Base-by-base conservation (phyloP, 2,888 invertebrate genomes). In the Onthophagus sagittarius region DNA sequence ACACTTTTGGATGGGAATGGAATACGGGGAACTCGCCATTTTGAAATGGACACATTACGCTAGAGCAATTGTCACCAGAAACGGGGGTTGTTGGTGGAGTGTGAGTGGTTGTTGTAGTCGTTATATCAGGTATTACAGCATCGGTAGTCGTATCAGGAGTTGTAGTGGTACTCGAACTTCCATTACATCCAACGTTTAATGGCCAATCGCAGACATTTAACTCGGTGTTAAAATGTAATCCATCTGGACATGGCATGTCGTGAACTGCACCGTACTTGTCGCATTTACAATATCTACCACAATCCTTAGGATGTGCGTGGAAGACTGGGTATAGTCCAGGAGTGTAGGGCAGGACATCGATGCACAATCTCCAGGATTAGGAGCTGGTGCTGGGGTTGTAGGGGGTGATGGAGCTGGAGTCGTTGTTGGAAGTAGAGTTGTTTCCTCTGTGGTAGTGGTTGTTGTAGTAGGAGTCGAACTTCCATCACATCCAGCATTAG, bases 271-370 rank as follows among this genome's bases (percentile, higher is more conserved):
- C 23, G 23, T 23, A 23, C 2, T 23, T 23, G 3, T 23, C 23
- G 67, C 78, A 78, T 32, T 72, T 72, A 71, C 75, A 78, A 63
- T 76, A 78, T 62, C 75, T 75, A 0, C 62, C 62, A 63, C 77
- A 77, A 13, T 75, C 74, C 33, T 74, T 72, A 39, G 53, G 65
- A 13, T 76, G 77, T 14, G 74, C 71, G 15, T 70, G 74, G 33
- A 75, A 63, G 62, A 67, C 62, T 32, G 62, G 63, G 31, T 62
- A 33, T 63, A 63, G 32, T 13, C 65, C 70, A 7, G 70, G 71
- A 31, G 13, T 13, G 5, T 63, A 33, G 53, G 23, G 11, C 11
- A 62, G 15, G 53, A 23, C n/a, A 5, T 5, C 14, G 15, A 23
- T 23, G 23, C 23, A 23, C 23, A 23, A 23, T 23, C 23, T 23